phyloP scores from a whole-genome alignment of 2,797 vertebrate genomes.

The Brachyrhaphis roseni region DNA sequence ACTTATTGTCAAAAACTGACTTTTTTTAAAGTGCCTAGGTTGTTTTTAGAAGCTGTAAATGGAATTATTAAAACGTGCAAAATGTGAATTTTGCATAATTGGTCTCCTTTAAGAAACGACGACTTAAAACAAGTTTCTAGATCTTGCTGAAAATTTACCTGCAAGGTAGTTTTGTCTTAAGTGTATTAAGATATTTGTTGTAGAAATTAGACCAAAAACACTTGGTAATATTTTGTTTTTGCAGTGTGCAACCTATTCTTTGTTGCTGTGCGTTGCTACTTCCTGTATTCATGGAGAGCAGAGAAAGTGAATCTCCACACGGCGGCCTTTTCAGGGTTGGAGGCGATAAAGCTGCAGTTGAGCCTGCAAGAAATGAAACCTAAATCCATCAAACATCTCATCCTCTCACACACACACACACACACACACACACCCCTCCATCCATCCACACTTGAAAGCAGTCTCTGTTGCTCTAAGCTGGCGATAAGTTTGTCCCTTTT shows the following conservation, averaged over 20 bases:
- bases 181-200: no score
- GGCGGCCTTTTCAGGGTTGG: slow-evolving; percentile 53
- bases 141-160: no score
- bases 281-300: slow-evolving; percentile 24
- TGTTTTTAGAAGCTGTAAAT: no score
- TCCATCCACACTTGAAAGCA: slow-evolving; percentile 55
- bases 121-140: no score
- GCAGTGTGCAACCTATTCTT: background rate
- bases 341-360: slow-evolving; percentile 60
- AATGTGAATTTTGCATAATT: no score
- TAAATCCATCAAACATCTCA: slow-evolving; percentile 72
- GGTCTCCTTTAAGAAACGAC: no score
- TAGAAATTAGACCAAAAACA: no score
- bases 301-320: slow-evolving; percentile 45
- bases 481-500: slow-evolving; percentile 74
- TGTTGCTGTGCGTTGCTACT: slow-evolving; percentile 12
- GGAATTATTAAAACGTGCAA: no score
- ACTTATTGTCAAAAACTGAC: no score
- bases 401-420: background rate
- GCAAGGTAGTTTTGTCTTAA: no score
- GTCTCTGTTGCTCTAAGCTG: slow-evolving; percentile 69
- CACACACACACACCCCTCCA: background rate
- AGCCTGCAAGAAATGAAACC: slow-evolving; percentile 65
- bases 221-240: no score
- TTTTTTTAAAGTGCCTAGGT: no score